Conservation (phyloP, 2,797 vertebrate genomes). For the Mus minutoides region DNA sequence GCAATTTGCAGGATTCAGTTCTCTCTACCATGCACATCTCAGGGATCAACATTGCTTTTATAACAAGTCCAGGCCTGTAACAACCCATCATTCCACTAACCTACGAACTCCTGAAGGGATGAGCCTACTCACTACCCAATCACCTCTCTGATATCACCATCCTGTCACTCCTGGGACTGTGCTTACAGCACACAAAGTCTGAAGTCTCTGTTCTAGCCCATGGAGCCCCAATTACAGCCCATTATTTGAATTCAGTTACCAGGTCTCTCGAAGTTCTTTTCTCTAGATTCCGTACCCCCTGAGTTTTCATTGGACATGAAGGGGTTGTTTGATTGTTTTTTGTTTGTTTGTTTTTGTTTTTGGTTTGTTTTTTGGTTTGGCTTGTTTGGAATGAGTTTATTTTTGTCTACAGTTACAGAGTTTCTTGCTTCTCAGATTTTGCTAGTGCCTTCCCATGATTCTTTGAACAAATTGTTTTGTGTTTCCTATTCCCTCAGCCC, state of each 20-base stretch:
- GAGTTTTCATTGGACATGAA: background rate
- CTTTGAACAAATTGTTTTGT: background rate
- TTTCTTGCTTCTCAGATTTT: conserved; percentile 50
- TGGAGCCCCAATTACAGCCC: background rate
- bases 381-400: background rate
- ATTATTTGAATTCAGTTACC: background rate
- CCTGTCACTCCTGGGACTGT: background rate
- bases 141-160: background rate
- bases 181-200: background rate
- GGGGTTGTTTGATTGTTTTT: background rate
- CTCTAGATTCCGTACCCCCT: background rate
- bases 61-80: background rate
- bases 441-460: background rate
- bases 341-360: too few species aligned
- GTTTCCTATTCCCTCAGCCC: background rate
- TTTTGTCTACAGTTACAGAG: background rate
- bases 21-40: background rate
- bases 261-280: background rate
- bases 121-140: background rate
- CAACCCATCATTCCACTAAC: background rate
- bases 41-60: background rate
- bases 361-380: too few species aligned
- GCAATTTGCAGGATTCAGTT: background rate
- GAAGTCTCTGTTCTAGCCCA: background rate
- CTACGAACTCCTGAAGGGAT: background rate